Evolutionary conservation across 2,888 invertebrate genomes (phyloP), one percentile per base, ranked within the genome.

Genomic region (Teinopalpus imperialis): DNA sequence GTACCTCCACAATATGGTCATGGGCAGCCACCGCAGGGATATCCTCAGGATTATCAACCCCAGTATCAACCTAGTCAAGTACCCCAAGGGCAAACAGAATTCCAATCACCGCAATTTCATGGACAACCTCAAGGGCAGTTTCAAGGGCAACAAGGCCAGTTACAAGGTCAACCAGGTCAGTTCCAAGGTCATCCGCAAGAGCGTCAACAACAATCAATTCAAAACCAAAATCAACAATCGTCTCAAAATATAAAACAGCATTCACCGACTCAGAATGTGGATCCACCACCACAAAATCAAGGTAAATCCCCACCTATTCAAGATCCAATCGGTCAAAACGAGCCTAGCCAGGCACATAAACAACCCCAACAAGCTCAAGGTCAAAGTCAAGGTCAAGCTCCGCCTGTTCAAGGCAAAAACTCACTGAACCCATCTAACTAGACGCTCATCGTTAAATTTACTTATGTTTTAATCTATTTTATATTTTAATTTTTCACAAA

Each of bases 211-310:
- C 57, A 51, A 9, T 52, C 48, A 2, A 37, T 49, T 12, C 65
- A 59, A 14, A 59, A 53, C 7, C 63, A 64, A 48, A 42, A 24
- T 2, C 59, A 51, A 23, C 54, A 49, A 30, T 46, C 48, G 0
- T 60, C 46, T 14, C 16, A 1, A 44, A 48, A 43, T 12, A 5
- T 58, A 53, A 58, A 56, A 31, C 30, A 46, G 7, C 52, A 51
- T 34, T 46, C 39, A 21, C 37, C 48, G 1, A 34, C 45, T 24
- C 55, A 32, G 49, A 49, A 35, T 14, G 13, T 26, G 10, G 29
- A 39, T 4, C 27, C 16, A 21, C 27, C 29, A 30, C 43, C 41
- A 4, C 48, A 55, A 30, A 36, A 24, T 4, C 53, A 56, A 34
- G 47, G 49, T 9, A 53, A 59, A 10, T 43, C 36, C 4, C 49